These are phyloP conservation scores for Phaenicophaeus curvirostris DNA, from an alignment of 2,797 vertebrate genomes.

Conservation along the genomic window DNA sequence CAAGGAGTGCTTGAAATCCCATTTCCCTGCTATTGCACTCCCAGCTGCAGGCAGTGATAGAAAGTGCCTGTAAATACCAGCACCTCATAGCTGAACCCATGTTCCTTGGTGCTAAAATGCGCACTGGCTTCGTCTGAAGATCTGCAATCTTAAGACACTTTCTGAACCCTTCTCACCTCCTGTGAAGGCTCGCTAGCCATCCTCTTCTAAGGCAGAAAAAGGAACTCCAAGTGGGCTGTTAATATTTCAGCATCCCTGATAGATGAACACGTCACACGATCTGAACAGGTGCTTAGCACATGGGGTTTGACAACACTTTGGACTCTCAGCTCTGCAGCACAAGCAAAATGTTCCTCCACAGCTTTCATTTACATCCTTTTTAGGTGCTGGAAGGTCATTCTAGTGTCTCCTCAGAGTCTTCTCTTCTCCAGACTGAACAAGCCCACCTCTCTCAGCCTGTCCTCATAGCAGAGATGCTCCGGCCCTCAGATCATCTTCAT, in stretches of 20 bases:
- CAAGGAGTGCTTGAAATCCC: not conserved
- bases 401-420: too few relatives aligned
- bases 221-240: not conserved
- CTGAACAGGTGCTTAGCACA: too few relatives aligned
- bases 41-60: not conserved
- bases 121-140: not conserved
- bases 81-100: not conserved
- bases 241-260: not conserved
- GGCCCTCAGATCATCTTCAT: too few relatives aligned
- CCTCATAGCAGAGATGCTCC: too few relatives aligned
- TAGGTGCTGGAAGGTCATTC: too few relatives aligned
- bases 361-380: too few relatives aligned
- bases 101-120: not conserved
- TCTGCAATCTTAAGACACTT: not conserved
- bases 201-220: not conserved
- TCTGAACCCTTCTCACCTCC: not conserved
- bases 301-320: too few relatives aligned
- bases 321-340: too few relatives aligned
- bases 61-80: not conserved
- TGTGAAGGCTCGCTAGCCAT: not conserved
- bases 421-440: too few relatives aligned
- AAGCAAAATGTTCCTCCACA: too few relatives aligned
- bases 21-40: not conserved
- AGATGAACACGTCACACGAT: too few relatives aligned
- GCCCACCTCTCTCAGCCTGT: too few relatives aligned